Percentiles rank a stretch among this genome's conserved stretches.
Evolutionary conservation across 2,113 vertebrate genomes (phyloP).

Genomic region (Mugil cephalus): DNA sequence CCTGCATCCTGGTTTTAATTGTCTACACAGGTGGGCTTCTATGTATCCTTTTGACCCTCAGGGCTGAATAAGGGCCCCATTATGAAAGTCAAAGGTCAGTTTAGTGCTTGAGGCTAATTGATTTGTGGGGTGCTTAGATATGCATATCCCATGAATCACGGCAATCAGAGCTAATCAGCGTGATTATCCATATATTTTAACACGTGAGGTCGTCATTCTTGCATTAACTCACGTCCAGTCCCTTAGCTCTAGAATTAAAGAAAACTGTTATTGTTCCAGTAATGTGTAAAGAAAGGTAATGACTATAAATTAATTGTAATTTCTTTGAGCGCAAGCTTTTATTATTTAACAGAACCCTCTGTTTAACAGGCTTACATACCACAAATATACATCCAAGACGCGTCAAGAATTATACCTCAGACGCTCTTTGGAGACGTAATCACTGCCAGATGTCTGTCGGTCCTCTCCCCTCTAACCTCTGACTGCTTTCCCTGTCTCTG

Average conservation of each 20-base stretch:
- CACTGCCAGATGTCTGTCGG: constrained; percentile 70
- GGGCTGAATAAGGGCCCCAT: constrained; percentile 65
- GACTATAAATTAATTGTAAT: neutral
- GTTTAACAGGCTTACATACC: constrained; percentile 4
- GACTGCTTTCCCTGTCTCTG: constrained; percentile 47
- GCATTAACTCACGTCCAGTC: neutral
- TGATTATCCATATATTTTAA: constrained; percentile 33
- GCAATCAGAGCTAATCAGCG: constrained; percentile 44
- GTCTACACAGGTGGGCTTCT: constrained; percentile 80
- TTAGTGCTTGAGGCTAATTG: constrained; percentile 70
- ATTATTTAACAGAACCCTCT: neutral
- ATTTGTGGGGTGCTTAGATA: constrained; percentile 67
- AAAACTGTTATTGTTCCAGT: neutral
- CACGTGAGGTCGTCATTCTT: constrained; percentile 5
- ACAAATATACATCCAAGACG: constrained; percentile 31
- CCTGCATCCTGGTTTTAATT: constrained; percentile 73
- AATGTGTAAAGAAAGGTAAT: neutral
- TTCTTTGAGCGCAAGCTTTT: neutral
- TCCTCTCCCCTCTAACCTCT: constrained; percentile 67
- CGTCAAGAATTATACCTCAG: constrained; percentile 41
- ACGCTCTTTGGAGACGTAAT: constrained; percentile 67
- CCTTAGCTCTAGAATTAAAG: neutral
- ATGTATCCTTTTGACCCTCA: constrained; percentile 62
- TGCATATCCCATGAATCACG: constrained; percentile 64
- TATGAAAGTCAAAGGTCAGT: constrained; percentile 73